Base-by-base conservation (phyloP, 37 sponge, comb jelly and placozoan genomes). In the Halisarca cf. caerulea region DNA sequence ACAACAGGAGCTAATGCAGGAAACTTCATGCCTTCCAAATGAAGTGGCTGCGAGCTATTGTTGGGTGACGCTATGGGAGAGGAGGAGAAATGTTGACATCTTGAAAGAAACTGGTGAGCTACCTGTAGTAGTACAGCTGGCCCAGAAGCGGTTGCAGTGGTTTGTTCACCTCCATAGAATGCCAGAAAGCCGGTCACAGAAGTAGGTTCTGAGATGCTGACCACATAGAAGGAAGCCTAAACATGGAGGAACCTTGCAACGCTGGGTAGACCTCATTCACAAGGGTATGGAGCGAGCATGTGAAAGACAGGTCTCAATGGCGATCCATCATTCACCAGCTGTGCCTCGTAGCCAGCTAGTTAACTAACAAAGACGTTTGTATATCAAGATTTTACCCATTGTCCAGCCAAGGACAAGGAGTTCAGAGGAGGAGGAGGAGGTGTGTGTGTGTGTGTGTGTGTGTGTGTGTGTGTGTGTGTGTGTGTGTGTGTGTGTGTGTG, bases 381-480 rank as follows among this genome's bases (percentile, higher is more conserved):
- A n/a, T 1, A 3, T 34, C 69, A 32, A 68, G 33, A 68, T 68
- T 34, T 32, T 27, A 34, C 69, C 69, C 69, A 68, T 30, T 28
- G 69, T 68, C 57, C 79, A 47, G 9, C 43, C 45, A 54, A 17
- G 57, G 57, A 55, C 79, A 37, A 53, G 78, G 54, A 51, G 54
- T 77, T n/a, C 44, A 77, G 47, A 53, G 69, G 69, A 30, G 69
- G 28, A 68, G 28, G 69, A 34, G 69, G 51, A 47, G 51, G 55
- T 45, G 86, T 23, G 80, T 37, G 86, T 28, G 80, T 30, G 69
- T 66, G 53, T 27, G 79, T 45, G 62, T 58, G 78, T 77, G 62
- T 35, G 47, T 41, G 62, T 25, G 18, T 54, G 35, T 54, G 37
- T 30, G 81, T 54, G 32, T 2, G 43, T 80, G 25, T 39, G 47